Percentiles rank a stretch among this genome's conserved stretches.
phyloP scores from a whole-genome alignment of 2,888 invertebrate genomes.

The Luperina testacea region DNA sequence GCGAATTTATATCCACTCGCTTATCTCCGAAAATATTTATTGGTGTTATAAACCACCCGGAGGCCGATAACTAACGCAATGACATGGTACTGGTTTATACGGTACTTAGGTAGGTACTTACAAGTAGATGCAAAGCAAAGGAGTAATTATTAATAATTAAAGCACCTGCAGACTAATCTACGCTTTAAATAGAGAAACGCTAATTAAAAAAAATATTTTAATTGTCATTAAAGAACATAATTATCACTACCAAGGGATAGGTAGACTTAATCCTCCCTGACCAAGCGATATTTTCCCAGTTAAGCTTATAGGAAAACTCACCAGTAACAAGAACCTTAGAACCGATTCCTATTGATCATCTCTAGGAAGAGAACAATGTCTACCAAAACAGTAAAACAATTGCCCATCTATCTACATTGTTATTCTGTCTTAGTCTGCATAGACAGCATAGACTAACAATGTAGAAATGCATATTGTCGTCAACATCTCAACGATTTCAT shows the following conservation, averaged over 20 bases:
- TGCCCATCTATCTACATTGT: background rate
- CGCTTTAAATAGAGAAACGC: background rate
- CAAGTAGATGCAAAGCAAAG: background rate
- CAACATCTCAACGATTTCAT: constrained; percentile 36
- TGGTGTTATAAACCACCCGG: constrained; percentile 29
- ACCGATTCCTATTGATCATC: background rate
- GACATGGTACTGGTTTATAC: constrained; percentile 10
- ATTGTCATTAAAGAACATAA: background rate
- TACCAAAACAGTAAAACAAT: background rate
- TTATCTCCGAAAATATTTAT: constrained; percentile 36
- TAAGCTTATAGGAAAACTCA: background rate
- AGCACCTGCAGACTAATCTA: background rate
- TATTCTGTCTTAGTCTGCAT: constrained; percentile 6
- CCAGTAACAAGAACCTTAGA: background rate
- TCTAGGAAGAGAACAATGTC: constrained; percentile 17
- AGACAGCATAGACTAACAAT: background rate
- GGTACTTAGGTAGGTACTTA: background rate
- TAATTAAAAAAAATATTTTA: background rate
- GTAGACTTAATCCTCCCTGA: no score
- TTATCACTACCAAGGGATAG: background rate
- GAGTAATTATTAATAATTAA: background rate
- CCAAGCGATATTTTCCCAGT: background rate
- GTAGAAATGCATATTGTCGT: background rate
- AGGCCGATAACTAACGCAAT: constrained; percentile 12
- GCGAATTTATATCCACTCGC: constrained; percentile 7